Evolutionary conservation across 2,888 invertebrate species (phyloP).

Genomic region (Eupithecia inturbata): DNA sequence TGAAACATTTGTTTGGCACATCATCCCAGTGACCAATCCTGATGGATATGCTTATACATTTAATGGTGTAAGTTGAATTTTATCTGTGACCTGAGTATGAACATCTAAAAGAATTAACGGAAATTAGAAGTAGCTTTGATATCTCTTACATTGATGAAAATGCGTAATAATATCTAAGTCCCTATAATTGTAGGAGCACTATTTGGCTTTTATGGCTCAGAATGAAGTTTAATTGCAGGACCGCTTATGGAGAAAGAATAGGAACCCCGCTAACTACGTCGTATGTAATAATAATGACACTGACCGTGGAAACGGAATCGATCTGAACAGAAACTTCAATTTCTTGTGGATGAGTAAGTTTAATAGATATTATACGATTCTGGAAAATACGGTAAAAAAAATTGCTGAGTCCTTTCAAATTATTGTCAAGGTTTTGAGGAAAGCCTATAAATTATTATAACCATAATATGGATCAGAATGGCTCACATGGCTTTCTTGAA

Average conservation of each 20-base stretch:
- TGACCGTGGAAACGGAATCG: slow-evolving; percentile 72
- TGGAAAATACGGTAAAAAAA: not conserved
- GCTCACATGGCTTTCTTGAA: not conserved
- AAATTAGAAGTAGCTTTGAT: not conserved
- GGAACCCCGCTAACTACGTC: slow-evolving; percentile 45
- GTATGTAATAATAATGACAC: slow-evolving; percentile 45
- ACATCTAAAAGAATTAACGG: no score
- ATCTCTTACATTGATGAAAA: not conserved
- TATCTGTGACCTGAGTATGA: not conserved
- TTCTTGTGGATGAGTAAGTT: slow-evolving; percentile 69
- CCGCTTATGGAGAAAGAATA: slow-evolving; percentile 89
- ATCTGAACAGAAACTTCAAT: slow-evolving; percentile 70
- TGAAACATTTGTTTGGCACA: slow-evolving; percentile 89
- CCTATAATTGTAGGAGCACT: not conserved
- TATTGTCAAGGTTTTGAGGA: not conserved
- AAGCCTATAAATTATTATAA: not conserved
- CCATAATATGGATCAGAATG: not conserved
- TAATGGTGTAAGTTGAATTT: slow-evolving; percentile 76
- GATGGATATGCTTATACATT: slow-evolving; percentile 90
- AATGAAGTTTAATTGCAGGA: slow-evolving; percentile 72
- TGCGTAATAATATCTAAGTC: not conserved
- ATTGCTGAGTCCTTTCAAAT: not conserved
- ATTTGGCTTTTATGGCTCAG: not conserved
- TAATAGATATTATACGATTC: slow-evolving; percentile 25
- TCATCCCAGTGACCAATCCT: slow-evolving; percentile 89